phyloP scores from a whole-genome alignment of 2,888 invertebrate genomes.

The Pristionchus fissidentatus region DNA sequence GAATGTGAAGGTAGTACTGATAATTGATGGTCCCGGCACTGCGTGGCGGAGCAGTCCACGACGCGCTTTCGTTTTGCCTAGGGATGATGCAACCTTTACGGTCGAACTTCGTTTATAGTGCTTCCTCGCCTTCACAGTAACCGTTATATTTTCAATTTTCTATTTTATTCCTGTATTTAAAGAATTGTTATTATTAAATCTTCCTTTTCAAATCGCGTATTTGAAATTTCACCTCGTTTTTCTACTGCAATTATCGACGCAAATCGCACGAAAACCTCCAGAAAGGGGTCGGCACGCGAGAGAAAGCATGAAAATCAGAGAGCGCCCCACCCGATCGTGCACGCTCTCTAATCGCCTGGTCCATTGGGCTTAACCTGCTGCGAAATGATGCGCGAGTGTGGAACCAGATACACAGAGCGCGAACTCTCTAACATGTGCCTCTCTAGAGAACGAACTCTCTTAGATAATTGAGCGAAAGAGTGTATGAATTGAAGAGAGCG shows the following conservation, averaged over 20 bases:
- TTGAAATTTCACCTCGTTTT: neutral
- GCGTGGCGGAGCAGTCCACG: neutral
- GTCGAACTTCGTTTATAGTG: neutral
- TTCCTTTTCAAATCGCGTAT: neutral
- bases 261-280: no score
- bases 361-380: no score
- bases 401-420: no score
- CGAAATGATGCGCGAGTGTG: no score
- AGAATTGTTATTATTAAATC: neutral
- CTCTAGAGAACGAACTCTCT: no score
- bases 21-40: constrained; percentile 19
- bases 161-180: neutral
- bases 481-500: no score
- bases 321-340: no score
- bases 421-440: no score
- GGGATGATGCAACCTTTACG: neutral
- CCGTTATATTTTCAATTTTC: neutral
- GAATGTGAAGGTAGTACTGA: constrained; percentile 4
- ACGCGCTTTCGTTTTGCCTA: neutral
- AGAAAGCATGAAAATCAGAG: no score
- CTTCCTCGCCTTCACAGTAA: neutral
- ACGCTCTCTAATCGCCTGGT: no score
- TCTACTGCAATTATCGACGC: neutral
- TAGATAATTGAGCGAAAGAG: no score
- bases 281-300: no score